These are phyloP conservation scores for Leucoraja erinaceus DNA, from an alignment of 2,113 vertebrate species.

Conservation along the genomic window DNA sequence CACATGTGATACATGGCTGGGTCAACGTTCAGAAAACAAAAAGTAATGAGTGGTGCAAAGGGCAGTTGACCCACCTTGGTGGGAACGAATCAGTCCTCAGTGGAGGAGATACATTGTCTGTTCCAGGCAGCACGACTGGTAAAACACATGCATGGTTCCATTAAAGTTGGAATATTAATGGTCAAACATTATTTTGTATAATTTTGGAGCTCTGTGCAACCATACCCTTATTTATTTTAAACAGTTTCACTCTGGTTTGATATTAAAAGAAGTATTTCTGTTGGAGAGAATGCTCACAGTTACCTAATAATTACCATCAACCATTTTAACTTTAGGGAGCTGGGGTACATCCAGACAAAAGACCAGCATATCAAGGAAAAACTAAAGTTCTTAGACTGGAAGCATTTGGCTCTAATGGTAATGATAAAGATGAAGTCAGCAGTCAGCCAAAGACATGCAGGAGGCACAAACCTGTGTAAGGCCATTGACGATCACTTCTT, in stretches of 20 bases:
- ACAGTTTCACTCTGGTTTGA: not conserved
- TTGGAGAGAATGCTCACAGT: not conserved
- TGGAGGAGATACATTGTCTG: too few relatives aligned
- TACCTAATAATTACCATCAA: not conserved
- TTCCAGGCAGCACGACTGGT: too few relatives aligned
- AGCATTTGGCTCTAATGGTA: not conserved
- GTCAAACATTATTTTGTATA: not conserved
- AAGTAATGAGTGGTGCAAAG: not conserved
- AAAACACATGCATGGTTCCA: too few relatives aligned
- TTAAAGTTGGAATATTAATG: not conserved
- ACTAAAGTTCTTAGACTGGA: not conserved
- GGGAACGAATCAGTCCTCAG: not conserved
- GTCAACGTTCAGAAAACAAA: not conserved
- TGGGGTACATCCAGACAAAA: not conserved
- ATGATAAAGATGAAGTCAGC: too few relatives aligned
- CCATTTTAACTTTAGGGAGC: not conserved
- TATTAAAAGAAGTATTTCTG: not conserved
- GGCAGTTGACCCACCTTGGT: too few relatives aligned
- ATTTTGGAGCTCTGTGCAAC: not conserved
- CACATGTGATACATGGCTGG: not conserved
- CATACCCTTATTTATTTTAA: not conserved
- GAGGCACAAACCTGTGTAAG: conserved; percentile 74
- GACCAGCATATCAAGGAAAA: not conserved
- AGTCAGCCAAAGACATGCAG: not conserved
- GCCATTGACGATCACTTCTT: conserved; percentile 89